Conservation (phyloP, 2,113 vertebrate species). For the Seriola aureovittata region DNA sequence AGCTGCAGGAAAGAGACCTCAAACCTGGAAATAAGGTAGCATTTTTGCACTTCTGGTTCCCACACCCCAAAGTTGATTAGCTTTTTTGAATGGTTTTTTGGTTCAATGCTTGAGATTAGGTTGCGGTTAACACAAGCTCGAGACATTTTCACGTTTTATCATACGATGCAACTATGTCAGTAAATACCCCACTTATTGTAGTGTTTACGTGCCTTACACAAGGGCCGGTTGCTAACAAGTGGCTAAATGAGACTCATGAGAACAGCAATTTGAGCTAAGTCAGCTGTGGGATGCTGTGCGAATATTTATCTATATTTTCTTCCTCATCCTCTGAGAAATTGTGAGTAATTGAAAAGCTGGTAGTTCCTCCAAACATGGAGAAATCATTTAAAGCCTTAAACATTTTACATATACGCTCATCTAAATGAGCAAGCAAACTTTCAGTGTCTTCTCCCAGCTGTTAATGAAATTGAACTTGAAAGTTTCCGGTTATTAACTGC, state of each 20-base stretch:
- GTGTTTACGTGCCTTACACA: background rate
- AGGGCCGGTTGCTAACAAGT: background rate
- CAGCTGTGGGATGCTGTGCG: background rate
- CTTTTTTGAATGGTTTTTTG: too few relatives aligned
- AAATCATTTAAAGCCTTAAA: background rate
- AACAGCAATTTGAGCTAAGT: background rate
- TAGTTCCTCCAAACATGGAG: background rate
- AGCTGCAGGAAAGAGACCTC: too few relatives aligned
- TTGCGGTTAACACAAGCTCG: too few relatives aligned
- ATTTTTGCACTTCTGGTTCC: too few relatives aligned
- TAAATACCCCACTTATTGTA: too few relatives aligned
- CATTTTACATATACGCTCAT: background rate
- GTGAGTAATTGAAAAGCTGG: background rate
- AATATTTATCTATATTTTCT: background rate
- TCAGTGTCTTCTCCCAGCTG: conserved; percentile 4
- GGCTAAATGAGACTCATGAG: background rate
- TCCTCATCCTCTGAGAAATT: background rate
- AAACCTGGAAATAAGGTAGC: too few relatives aligned
- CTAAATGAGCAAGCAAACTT: background rate
- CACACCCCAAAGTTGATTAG: too few relatives aligned
- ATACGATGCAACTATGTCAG: too few relatives aligned
- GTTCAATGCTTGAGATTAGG: too few relatives aligned
- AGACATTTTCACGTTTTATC: too few relatives aligned
- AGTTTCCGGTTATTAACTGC: conserved; percentile 1
- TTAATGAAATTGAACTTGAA: conserved; percentile 6